Conservation (phyloP, 2,797 vertebrate genomes). For the Agapornis canus region DNA sequence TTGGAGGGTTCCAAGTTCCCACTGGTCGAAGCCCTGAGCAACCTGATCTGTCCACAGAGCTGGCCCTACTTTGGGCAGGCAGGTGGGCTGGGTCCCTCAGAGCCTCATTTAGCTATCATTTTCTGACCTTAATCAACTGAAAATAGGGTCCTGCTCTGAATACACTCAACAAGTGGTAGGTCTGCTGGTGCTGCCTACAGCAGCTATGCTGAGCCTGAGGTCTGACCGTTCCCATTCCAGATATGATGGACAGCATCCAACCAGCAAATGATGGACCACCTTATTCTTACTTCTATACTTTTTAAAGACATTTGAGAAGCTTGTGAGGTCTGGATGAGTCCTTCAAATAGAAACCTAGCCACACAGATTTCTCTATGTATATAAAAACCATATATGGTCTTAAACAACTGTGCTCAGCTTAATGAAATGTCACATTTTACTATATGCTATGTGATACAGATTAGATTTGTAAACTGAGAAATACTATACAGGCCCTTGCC, state of each 20-base stretch:
- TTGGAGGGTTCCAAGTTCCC: neutral
- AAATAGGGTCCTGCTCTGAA: neutral
- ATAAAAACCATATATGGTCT: neutral
- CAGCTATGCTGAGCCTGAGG: neutral
- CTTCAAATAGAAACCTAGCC: slow-evolving; percentile 9
- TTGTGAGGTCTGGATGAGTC: neutral
- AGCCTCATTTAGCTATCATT: neutral
- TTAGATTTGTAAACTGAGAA: slow-evolving; percentile 34
- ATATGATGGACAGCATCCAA: neutral
- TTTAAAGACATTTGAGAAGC: neutral
- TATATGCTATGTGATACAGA: neutral
- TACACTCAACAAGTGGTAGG: neutral
- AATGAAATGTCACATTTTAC: neutral
- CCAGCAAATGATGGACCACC: neutral
- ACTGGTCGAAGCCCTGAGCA: neutral
- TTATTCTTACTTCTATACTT: neutral
- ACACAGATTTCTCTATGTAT: neutral
- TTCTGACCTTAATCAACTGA: neutral
- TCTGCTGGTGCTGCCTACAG: neutral
- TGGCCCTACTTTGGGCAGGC: neutral
- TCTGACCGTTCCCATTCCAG: neutral
- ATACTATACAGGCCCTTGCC: neutral
- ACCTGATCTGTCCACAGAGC: rapidly evolving
- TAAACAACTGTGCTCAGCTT: neutral
- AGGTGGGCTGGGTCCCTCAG: neutral